Conservation (phyloP, 2,797 vertebrate genomes). For the Falco concolor region DNA sequence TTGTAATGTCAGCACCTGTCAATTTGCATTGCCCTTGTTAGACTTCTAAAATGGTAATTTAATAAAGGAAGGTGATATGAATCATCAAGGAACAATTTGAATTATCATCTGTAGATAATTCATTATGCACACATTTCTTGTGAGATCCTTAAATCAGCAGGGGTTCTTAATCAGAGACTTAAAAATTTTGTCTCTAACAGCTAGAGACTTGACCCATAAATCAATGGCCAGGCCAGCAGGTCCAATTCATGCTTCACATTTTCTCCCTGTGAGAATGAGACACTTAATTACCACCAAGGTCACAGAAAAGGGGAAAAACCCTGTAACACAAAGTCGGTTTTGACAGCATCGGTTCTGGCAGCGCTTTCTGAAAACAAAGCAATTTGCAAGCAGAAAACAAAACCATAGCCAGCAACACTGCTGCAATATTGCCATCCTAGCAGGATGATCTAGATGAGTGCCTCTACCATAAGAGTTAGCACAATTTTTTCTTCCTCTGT, state of each 20-base stretch:
- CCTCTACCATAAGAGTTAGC: not conserved
- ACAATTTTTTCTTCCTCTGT: not conserved
- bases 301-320: slow-evolving; percentile 56
- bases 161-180: slow-evolving; percentile 74
- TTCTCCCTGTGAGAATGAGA: slow-evolving; percentile 51
- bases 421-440: not conserved
- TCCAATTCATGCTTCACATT: slow-evolving; percentile 56
- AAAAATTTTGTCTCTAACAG: slow-evolving; percentile 69
- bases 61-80: slow-evolving; percentile 66
- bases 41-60: slow-evolving; percentile 64
- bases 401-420: not conserved
- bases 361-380: slow-evolving; percentile 38
- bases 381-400: not conserved
- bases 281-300: slow-evolving; percentile 69
- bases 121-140: slow-evolving; percentile 74
- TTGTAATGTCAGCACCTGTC: not conserved
- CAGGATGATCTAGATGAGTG: not conserved
- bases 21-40: slow-evolving; percentile 7
- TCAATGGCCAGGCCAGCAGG: slow-evolving; percentile 64
- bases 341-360: slow-evolving; percentile 38
- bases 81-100: slow-evolving; percentile 66
- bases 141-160: slow-evolving; percentile 73
- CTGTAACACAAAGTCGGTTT: slow-evolving; percentile 28
- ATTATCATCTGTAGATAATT: slow-evolving; percentile 72
- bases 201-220: slow-evolving; percentile 74